A percentile compares a stretch with the other conserved stretches of the same genome.
These are phyloP conservation scores for Campodea augens DNA, from an alignment of 1,140 invertebrate genomes.

Conservation along the genomic window DNA sequence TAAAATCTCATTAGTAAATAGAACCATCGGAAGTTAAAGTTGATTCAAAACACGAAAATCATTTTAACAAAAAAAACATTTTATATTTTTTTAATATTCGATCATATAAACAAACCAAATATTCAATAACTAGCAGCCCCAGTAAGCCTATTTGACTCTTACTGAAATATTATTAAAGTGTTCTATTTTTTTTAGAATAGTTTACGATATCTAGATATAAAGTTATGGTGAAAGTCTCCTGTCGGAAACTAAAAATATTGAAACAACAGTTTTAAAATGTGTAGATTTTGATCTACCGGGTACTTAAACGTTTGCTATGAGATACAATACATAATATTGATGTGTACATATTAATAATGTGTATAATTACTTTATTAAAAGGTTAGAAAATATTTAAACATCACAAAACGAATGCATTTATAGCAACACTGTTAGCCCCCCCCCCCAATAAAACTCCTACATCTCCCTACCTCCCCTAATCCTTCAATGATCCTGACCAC, in stretches of 20 bases:
- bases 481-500: constrained; percentile 62
- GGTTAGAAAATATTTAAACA: background rate
- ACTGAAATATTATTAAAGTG: no score
- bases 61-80: no score
- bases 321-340: background rate
- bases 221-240: background rate
- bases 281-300: background rate
- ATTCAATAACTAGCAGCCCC: no score
- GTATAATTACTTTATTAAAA: background rate
- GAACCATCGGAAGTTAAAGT: no score
- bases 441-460: background rate
- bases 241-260: background rate
- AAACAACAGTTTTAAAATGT: background rate
- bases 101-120: no score
- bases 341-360: background rate
- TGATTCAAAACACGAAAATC: no score
- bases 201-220: background rate
- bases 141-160: no score
- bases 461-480: constrained; percentile 45
- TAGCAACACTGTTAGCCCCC: background rate
- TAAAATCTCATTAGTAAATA: no score
- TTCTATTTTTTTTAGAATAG: no score
- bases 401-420: background rate
- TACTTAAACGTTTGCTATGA: background rate
- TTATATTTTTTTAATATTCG: no score